A percentile compares a stretch with the other conserved stretches of the same genome.
Conservation (phyloP, 2,888 invertebrate species). For the Aquatica leii region DNA sequence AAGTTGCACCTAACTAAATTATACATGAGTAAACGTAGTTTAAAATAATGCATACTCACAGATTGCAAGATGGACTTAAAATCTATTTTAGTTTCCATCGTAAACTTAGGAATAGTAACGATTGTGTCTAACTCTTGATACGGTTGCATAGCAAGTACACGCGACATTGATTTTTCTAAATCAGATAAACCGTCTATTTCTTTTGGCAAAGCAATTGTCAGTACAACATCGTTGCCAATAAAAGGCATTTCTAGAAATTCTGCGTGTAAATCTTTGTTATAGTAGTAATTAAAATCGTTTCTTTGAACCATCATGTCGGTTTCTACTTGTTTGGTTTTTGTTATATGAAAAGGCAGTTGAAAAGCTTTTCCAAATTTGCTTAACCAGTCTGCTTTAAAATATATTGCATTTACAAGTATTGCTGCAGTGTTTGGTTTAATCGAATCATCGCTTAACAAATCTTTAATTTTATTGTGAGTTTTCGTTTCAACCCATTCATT, state of each 20-base stretch:
- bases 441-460: conserved; percentile 45
- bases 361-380: conserved; percentile 28
- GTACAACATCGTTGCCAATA: conserved; percentile 38
- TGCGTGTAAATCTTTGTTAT: conserved; percentile 46
- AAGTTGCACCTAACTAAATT: conserved; percentile 37
- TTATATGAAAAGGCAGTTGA: conserved; percentile 24
- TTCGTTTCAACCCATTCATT: conserved; percentile 55
- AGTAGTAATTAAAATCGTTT: conserved; percentile 48
- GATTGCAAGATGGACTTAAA: conserved; percentile 67
- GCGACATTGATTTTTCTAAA: conserved; percentile 32
- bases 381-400: conserved; percentile 53
- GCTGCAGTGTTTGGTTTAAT: conserved; percentile 45
- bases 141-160: conserved; percentile 27
- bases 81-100: conserved; percentile 52
- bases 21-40: not conserved
- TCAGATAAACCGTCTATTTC: conserved; percentile 29
- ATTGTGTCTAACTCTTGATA: conserved; percentile 25
- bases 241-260: conserved; percentile 52
- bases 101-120: conserved; percentile 43
- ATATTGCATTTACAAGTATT: conserved; percentile 54
- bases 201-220: conserved; percentile 44
- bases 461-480: conserved; percentile 54
- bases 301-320: conserved; percentile 50
- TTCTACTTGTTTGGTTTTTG: conserved; percentile 40
- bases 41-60: conserved; percentile 58